These are phyloP conservation scores for Xenotilapia caudafasciata DNA, from an alignment of 2,113 vertebrate genomes.

Conservation along the genomic window DNA sequence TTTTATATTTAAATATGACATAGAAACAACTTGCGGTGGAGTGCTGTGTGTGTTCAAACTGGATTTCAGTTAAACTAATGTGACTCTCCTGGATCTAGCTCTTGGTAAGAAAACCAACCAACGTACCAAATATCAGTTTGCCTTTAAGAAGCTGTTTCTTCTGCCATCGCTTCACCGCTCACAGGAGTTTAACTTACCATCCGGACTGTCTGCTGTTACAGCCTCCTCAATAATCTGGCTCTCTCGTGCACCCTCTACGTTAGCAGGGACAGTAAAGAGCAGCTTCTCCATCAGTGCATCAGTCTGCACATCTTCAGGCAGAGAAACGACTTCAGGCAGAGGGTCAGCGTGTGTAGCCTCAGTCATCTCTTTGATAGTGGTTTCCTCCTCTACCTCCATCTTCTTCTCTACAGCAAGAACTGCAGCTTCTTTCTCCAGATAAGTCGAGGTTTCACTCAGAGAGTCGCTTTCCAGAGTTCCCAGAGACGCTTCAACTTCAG, in stretches of 20 bases:
- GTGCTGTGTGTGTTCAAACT: not conserved
- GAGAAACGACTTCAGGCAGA: not conserved
- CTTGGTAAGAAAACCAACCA: not conserved
- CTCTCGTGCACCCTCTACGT: not conserved
- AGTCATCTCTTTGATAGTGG: accelerated
- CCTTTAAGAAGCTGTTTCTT: not conserved
- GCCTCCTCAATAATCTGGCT: not conserved
- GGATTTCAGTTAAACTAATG: accelerated
- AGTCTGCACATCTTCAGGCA: not conserved
- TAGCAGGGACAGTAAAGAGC: not conserved
- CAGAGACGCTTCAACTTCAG: not conserved
- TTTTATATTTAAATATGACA: accelerated
- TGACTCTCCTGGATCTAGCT: not conserved
- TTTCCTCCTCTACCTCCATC: not conserved
- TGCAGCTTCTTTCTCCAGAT: not conserved
- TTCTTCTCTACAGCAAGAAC: not conserved
- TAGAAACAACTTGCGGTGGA: accelerated
- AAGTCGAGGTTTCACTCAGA: not conserved
- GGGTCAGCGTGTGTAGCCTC: accelerated
- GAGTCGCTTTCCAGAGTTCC: not conserved
- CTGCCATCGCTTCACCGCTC: not conserved
- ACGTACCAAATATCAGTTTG: not conserved
- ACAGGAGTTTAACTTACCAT: not conserved
- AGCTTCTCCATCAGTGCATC: not conserved
- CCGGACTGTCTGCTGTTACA: accelerated